Base-by-base conservation (phyloP, 1,140 invertebrate genomes). In the Saccostrea cuccullata region DNA sequence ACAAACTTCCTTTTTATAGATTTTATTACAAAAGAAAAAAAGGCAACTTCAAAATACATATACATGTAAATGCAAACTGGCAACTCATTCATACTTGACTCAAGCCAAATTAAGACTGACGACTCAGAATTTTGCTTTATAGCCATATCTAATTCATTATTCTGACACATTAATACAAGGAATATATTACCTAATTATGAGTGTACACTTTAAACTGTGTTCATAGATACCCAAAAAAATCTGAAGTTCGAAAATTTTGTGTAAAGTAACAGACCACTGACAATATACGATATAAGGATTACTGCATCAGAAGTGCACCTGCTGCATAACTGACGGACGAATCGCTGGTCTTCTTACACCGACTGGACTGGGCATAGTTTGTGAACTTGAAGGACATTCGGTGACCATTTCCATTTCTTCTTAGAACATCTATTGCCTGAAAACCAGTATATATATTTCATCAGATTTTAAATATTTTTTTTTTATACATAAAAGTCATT, bases 291-390 rank as follows among this genome's bases (percentile, higher is more conserved):
- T 23, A 82, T 36, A 4, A 15, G 9, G 23, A 84, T 95, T 93
- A 98, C 95, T 99, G 97, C 94, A 99, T 96, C 73, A 98, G 96
- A 6, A 99, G 96, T 60, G 98, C 97, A 92, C 98, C 99, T 90
- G 99, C 97, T 77, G 99, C 99, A 95, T 99, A 99, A 93, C 98
- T 99, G 64, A 99, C 99, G 67, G 98, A 99, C 4, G 98, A 99
- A 95, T 99, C 99, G 87, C 97, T 97, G 95, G 97, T 97, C 89
- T 96, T 97, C 90, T 96, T 96, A 95, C 98, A 99, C 94, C 98
- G 97, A 91, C 97, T 99, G 26, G 98, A 99, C 95, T 99, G 98
- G 87, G 98, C 98, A 96, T 99, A 99, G 93, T 99, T 98, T 1
- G 99, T 95, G 95, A 99, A 99, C 94, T 98, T 98, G 92, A 99